phyloP scores from a whole-genome alignment of 2,113 vertebrate genomes.

The Bagarius yarrelli region DNA sequence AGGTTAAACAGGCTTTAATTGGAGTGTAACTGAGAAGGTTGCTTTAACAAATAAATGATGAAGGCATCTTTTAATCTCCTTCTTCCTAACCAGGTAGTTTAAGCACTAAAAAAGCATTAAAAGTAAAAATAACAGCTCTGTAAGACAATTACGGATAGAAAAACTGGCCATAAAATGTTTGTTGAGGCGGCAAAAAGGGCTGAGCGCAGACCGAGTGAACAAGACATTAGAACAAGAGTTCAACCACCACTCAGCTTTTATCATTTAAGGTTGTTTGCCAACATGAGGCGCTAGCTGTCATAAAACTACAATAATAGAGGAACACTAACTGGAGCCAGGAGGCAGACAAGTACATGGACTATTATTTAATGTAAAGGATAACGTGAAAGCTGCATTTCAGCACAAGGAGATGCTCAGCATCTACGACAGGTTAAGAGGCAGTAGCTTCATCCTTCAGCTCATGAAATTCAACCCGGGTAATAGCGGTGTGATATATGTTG shows the following conservation, averaged over 20 bases:
- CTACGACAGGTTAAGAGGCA: neutral
- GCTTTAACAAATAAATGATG: neutral
- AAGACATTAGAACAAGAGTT: neutral
- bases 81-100: neutral
- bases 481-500: neutral
- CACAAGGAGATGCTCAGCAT: neutral
- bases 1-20: constrained; percentile 1
- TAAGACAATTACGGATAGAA: neutral
- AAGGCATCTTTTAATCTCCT: neutral
- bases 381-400: neutral
- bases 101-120: neutral
- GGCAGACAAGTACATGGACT: neutral
- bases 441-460: neutral
- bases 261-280: constrained; percentile 4
- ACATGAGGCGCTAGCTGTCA: neutral
- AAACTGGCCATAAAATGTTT: neutral
- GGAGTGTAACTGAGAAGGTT: neutral
- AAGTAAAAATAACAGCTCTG: constrained; percentile 1
- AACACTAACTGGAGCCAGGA: neutral
- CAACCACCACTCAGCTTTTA: neutral
- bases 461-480: neutral
- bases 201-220: constrained; percentile 10
- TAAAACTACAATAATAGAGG: neutral
- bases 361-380: neutral
- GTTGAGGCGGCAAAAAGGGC: neutral